A percentile compares a stretch with the other conserved stretches of the same genome.
These are phyloP conservation scores for Oryzias celebensis DNA, from an alignment of 2,113 vertebrate genomes.

Conservation along the genomic window DNA sequence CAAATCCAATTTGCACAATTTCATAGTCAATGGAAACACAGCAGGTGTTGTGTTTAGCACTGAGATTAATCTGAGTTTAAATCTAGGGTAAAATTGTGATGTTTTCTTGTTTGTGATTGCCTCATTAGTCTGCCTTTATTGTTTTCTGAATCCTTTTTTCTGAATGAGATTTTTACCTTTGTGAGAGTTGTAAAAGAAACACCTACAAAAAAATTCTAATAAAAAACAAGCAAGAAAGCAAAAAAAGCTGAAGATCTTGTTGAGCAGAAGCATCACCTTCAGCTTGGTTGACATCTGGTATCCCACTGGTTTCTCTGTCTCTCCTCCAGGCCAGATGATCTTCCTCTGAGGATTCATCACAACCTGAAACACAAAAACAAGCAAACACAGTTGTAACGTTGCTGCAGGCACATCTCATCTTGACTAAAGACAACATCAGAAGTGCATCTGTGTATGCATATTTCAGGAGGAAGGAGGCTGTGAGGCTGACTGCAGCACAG, in stretches of 20 bases:
- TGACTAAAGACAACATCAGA: constrained; percentile 41
- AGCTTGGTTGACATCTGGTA: constrained; percentile 98
- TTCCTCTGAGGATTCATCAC: constrained; percentile 92
- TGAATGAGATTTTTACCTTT: too few relatives aligned
- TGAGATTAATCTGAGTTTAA: too few relatives aligned
- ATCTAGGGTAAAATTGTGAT: too few relatives aligned
- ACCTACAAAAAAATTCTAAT: too few relatives aligned
- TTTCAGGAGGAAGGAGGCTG: constrained; percentile 18
- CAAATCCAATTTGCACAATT: too few relatives aligned
- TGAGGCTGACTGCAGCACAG: not conserved
- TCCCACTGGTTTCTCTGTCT: constrained; percentile 94
- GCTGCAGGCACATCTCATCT: constrained; percentile 10
- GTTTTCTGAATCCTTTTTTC: too few relatives aligned
- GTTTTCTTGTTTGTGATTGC: too few relatives aligned
- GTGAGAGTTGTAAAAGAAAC: too few relatives aligned
- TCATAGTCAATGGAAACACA: too few relatives aligned
- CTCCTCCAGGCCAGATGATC: constrained; percentile 98
- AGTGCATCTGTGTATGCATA: constrained; percentile 33
- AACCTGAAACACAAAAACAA: constrained; percentile 75
- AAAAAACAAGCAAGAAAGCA: too few relatives aligned
- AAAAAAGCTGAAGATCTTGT: not conserved
- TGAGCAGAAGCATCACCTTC: constrained; percentile 77
- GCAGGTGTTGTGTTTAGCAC: too few relatives aligned
- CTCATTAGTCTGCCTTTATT: too few relatives aligned
- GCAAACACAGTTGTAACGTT: constrained; percentile 11